Base-by-base conservation (phyloP, 2,797 vertebrate genomes). In the Centroberyx gerrardi region DNA sequence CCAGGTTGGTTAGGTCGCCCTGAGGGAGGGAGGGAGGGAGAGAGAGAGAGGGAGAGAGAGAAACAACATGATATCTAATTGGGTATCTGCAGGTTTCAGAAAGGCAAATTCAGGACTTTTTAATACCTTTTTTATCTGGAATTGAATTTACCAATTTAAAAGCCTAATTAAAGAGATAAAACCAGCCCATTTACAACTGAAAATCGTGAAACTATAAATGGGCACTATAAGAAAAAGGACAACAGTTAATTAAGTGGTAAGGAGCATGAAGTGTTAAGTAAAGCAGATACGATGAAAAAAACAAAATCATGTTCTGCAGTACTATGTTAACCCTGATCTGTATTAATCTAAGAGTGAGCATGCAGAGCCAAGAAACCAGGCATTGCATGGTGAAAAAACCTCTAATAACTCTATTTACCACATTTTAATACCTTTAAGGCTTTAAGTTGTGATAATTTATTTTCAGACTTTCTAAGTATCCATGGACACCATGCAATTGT, bases 1-100 rank as follows among this genome's bases (percentile, higher is more conserved):
- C 98, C 0, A 99, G 96, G 94, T 99, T 99, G 4, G 98, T 99
- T 78, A 99, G 93, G 77, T 99, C 98, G 2, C 98, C 98, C 98
- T 99, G 79, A 61, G 15, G 44, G 14, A 62, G 18, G 15, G n/a
- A 71, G 1, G 61, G 2, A 72, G 8, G 58, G 9, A 52, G 1
- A 68, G 13, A 49, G 55, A 8, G 18, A 36, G 8, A 40, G 9
- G 22, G 9, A 8, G 64, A 54, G 13, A 44, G 52, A 44, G 38
- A 42, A 14, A 67, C 31, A 38, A 10, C 7, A 28, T 33, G 14
- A 56, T 28, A 31, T 17, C 6, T 4, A 33, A n/a, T n/a, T n/a
- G n/a, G n/a, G n/a, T n/a, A n/a, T n/a, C n/a, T n/a, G n/a, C n/a
- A n/a, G n/a, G n/a, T n/a, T n/a, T n/a, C n/a, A n/a, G n/a, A n/a